Conservation (phyloP, 2,797 vertebrate genomes). For the Enteromius argenteus region DNA sequence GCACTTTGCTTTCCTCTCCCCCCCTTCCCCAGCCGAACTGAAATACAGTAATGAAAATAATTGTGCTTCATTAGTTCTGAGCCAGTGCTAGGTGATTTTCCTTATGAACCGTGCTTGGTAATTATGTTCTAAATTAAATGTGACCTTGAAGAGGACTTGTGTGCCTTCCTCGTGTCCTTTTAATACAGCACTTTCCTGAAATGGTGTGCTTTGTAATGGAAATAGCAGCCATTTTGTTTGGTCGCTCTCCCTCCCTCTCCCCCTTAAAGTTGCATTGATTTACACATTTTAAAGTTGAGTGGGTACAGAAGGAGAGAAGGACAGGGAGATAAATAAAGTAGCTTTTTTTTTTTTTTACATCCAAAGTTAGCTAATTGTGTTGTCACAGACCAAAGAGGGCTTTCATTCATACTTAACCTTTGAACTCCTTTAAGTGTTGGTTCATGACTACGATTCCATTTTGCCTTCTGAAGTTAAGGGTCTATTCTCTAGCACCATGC, state of each 20-base stretch:
- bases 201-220: constrained; percentile 80
- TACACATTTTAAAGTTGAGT: constrained; percentile 57
- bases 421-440: constrained; percentile 51
- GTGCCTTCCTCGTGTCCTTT: constrained; percentile 80
- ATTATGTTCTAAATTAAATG: constrained; percentile 99
- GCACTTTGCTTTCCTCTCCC: constrained; percentile 60
- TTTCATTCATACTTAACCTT: constrained; percentile 64
- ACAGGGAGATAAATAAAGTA: constrained; percentile 58
- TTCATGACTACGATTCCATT: constrained; percentile 43
- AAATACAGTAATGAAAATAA: constrained; percentile 89
- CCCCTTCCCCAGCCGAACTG: constrained; percentile 68
- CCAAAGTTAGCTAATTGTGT: constrained; percentile 59
- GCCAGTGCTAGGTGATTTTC: constrained; percentile 78
- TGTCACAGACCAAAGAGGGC: constrained; percentile 53
- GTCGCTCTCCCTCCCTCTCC: constrained; percentile 54
- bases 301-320: constrained; percentile 46
- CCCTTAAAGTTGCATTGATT: constrained; percentile 57
- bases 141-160: constrained; percentile 97
- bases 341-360: constrained; percentile 56
- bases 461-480: constrained; percentile 46
- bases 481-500: constrained; percentile 3
- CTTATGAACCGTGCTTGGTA: constrained; percentile 99
- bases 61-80: constrained; percentile 90
- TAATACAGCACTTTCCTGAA: constrained; percentile 84
- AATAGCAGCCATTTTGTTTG: constrained; percentile 73